Conservation (phyloP, 2,113 vertebrate species). For the Eublepharis macularius region DNA sequence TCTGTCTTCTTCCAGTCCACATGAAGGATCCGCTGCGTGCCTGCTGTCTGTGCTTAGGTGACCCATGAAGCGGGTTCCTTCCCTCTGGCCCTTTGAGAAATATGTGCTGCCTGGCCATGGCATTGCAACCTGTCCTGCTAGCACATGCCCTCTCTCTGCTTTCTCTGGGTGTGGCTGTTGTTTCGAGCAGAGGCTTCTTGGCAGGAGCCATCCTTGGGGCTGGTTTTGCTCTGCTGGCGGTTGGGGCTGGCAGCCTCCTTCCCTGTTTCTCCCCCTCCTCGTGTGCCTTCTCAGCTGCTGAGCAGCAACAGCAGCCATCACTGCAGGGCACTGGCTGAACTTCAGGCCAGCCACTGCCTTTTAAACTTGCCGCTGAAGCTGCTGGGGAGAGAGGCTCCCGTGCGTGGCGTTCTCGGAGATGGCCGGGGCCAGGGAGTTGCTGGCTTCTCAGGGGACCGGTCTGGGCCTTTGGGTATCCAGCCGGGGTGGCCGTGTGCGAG, state of each 20-base stretch:
- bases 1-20: too few species aligned
- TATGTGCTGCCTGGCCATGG: not conserved
- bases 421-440: not conserved
- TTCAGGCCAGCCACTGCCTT: not conserved
- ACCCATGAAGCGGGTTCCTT: not conserved
- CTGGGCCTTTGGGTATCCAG: too few species aligned
- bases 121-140: too few species aligned
- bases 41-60: not conserved
- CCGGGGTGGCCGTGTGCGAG: not conserved
- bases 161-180: too few species aligned
- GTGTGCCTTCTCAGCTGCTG: not conserved
- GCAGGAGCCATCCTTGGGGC: rapidly evolving
- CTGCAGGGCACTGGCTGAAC: not conserved
- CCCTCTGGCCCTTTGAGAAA: not conserved
- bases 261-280: not conserved
- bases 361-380: not conserved
- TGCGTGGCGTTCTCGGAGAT: not conserved
- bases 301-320: not conserved
- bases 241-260: not conserved
- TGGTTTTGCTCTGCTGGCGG: not conserved
- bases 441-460: not conserved
- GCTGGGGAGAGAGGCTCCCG: not conserved
- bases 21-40: too few species aligned
- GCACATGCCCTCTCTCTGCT: too few species aligned
- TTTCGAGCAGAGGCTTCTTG: not conserved